phyloP scores from a whole-genome alignment of 2,113 vertebrate genomes.

The Prunella himalayana region DNA sequence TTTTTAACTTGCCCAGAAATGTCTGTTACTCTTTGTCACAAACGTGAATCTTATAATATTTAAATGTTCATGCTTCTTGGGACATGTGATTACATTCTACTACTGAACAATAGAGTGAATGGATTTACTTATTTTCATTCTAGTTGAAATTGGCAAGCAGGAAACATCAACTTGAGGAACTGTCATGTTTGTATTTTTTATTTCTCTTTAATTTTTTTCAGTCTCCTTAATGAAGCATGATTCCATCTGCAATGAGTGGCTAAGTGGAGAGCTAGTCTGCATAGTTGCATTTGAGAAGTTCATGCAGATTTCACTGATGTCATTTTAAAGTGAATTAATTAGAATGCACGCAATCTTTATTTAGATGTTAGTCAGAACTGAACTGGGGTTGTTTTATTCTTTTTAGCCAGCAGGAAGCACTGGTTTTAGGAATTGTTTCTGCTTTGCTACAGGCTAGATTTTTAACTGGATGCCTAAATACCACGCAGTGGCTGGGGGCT shows the following conservation, averaged over 20 bases:
- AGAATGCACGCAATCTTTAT: neutral
- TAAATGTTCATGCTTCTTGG: neutral
- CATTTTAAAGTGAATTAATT: neutral
- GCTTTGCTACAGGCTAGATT: neutral
- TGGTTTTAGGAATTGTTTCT: conserved; percentile 7
- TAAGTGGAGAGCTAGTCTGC: neutral
- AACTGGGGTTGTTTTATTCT: neutral
- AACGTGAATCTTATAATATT: neutral
- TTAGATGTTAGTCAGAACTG: neutral
- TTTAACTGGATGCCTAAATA: conserved; percentile 24
- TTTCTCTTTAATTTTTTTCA: conserved; percentile 3
- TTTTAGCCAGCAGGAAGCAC: neutral
- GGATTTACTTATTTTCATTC: conserved; percentile 17
- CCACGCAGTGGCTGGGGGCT: neutral
- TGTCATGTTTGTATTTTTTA: neutral
- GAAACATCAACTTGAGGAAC: neutral
- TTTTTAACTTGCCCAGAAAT: neutral
- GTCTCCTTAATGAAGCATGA: neutral
- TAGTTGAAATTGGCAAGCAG: neutral
- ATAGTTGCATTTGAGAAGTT: neutral
- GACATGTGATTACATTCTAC: neutral
- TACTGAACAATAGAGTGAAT: neutral
- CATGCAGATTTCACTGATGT: neutral
- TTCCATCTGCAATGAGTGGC: neutral
- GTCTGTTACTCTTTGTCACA: neutral